Base-by-base conservation (phyloP, 2,888 invertebrate genomes). In the Caenorhabditis becei region DNA sequence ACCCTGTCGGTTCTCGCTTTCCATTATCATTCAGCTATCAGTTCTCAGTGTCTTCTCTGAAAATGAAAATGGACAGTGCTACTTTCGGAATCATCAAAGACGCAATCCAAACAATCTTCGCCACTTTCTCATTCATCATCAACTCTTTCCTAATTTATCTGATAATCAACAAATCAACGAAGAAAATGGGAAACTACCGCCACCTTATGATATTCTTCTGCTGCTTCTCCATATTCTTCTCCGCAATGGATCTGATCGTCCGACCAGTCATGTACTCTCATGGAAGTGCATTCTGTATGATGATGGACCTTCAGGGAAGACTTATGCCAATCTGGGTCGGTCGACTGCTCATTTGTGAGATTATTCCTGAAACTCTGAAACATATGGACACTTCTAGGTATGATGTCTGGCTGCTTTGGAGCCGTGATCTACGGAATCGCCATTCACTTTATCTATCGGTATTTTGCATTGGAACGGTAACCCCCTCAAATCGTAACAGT, bases 381-480 rank as follows among this genome's bases (percentile, higher is more conserved):
- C 14, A 32, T 10, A 32, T 14, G 11, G 5, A 7, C 16, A n/a
- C 18, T 65, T 59, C 3, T n/a, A 75, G 75, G 54, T 24, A 2
- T 20, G 0, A 24, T 78, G 32, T 56, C 59, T 24, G 70, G 70
- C 32, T 71, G 70, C 14, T 71, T 70, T 28, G 69, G 56, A 24
- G 32, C 28, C 5, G 56, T 59, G 7, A 69, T 66, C 20, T 71
- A 58, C 18, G 70, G 63, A 24, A 71, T 78, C 5, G 65, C 70
- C 5, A 59, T 78, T 10, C 77, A 78, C 32, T 78, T 78, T 11
- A 35, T 71, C 8, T 78, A 53, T 20, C 32, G 77, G 5, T 49
- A 59, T 41, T 78, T 71, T 51, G 70, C 77, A 26, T n/a, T 78
- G 56, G 70, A 78, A 24, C 61, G 77, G 69, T 72, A 18, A 10